Evolutionary conservation across 2,797 vertebrate species (phyloP).

Genomic region (Danio jaintianensis): DNA sequence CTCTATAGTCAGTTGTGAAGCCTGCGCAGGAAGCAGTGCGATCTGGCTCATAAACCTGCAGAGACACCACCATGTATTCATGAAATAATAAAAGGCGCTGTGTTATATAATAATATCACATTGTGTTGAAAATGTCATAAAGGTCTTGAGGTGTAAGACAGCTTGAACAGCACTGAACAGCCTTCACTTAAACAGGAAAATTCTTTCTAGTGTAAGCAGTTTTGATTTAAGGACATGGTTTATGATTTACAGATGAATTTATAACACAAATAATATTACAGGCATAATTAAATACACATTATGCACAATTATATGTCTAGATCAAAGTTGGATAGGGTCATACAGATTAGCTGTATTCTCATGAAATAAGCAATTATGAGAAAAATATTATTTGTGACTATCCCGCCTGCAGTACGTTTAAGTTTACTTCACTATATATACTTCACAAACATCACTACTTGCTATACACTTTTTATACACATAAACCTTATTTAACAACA

Average conservation of each 20-base stretch:
- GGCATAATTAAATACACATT: background rate
- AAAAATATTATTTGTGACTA: background rate
- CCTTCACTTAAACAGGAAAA: background rate
- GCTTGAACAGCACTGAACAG: background rate
- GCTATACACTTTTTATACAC: no score
- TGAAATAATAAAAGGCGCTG: background rate
- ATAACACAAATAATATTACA: background rate
- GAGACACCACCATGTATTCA: slow-evolving; percentile 67
- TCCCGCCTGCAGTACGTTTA: no score
- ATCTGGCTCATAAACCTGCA: slow-evolving; percentile 24
- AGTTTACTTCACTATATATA: no score
- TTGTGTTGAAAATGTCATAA: background rate
- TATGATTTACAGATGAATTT: background rate
- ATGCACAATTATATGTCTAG: no score
- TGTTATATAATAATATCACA: background rate
- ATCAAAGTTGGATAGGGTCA: no score
- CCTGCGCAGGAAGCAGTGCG: slow-evolving; percentile 31
- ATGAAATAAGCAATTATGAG: background rate
- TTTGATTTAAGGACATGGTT: background rate
- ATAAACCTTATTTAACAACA: no score
- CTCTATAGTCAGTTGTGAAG: slow-evolving; percentile 47
- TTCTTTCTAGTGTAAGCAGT: background rate
- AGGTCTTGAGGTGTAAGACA: background rate
- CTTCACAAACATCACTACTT: no score
- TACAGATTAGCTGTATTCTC: background rate